Percentiles rank a stretch among this genome's conserved stretches.
phyloP scores from a whole-genome alignment of 2,797 vertebrate genomes.

The Spheniscus humboldti region DNA sequence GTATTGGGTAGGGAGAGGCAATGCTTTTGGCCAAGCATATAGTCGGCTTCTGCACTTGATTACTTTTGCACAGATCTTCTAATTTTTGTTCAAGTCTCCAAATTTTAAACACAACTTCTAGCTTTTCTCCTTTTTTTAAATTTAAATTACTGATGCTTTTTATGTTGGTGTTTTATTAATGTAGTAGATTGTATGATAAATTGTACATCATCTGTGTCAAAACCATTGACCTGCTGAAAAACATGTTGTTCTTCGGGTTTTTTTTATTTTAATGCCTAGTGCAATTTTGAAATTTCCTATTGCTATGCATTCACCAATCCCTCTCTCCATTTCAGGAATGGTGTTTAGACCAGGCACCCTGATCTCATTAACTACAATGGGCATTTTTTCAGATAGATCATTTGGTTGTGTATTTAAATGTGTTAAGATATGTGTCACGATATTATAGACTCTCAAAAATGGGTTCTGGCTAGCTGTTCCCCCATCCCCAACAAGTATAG shows the following conservation, averaged over 20 bases:
- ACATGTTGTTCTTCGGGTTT: background rate
- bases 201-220: background rate
- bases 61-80: background rate
- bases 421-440: background rate
- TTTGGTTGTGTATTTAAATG: background rate
- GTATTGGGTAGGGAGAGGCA: background rate
- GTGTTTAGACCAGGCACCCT: background rate
- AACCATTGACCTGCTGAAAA: background rate
- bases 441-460: background rate
- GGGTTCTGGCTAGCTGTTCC: background rate
- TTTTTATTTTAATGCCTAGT: background rate
- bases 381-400: background rate
- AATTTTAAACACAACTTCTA: background rate
- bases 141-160: background rate
- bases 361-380: background rate
- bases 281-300: background rate
- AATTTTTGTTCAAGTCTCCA: conserved; percentile 26
- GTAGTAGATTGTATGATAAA: background rate
- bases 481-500: background rate
- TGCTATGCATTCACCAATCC: background rate
- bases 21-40: conserved; percentile 9
- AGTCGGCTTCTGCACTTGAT: background rate
- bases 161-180: background rate
- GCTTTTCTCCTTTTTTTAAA: background rate
- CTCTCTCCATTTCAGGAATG: background rate